Percentiles rank a stretch among this genome's conserved stretches.
Conservation (phyloP, 1,140 invertebrate genomes). For the Eciton burchellii region DNA sequence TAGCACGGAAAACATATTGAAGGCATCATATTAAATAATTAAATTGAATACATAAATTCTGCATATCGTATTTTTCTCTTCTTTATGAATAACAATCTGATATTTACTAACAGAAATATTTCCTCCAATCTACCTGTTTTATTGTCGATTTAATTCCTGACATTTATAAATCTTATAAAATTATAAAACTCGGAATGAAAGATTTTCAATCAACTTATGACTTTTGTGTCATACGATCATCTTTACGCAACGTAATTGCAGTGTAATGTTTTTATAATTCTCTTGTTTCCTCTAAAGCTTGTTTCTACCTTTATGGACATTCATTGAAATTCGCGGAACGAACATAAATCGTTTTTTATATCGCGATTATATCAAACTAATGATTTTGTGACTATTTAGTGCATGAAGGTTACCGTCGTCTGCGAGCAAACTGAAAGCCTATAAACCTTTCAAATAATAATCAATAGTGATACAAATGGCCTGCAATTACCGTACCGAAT, state of each 20-base stretch:
- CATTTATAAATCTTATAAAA: too few relatives aligned
- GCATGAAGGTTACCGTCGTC: not conserved
- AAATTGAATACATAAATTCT: too few relatives aligned
- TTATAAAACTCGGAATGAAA: too few relatives aligned
- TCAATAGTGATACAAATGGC: not conserved
- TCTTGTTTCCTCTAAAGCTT: not conserved
- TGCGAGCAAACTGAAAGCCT: not conserved
- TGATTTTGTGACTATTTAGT: conserved; percentile 7
- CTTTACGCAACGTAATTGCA: not conserved
- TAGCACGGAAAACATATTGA: too few relatives aligned
- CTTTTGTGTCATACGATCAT: not conserved
- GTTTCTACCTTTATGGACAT: conserved; percentile 22
- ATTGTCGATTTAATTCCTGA: too few relatives aligned
- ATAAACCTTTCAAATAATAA: not conserved
- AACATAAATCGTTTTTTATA: conserved; percentile 11
- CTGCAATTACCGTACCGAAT: not conserved
- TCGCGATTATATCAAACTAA: not conserved
- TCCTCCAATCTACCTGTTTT: too few relatives aligned
- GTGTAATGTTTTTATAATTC: not conserved
- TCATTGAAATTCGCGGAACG: conserved; percentile 12
- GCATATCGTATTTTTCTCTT: too few relatives aligned
- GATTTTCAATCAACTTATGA: too few relatives aligned
- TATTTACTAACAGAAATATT: too few relatives aligned
- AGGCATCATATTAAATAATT: too few relatives aligned
- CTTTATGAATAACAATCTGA: too few relatives aligned